Conservation (phyloP, 1,140 invertebrate species). For the Leptinotarsa texana region DNA sequence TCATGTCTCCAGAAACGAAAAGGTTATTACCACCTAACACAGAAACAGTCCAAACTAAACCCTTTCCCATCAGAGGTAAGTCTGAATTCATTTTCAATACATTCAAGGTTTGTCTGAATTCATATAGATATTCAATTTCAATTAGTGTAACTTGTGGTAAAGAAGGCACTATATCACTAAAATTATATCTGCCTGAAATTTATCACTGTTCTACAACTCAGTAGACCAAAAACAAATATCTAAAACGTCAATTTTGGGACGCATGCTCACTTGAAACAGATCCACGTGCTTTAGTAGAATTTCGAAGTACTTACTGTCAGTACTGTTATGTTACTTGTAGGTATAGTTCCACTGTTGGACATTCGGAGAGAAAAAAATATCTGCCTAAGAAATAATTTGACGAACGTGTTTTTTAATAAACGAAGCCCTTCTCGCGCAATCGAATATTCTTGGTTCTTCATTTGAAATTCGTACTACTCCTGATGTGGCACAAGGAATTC, state of each 20-base stretch:
- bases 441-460: neutral
- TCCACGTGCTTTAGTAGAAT: neutral
- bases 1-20: constrained; percentile 67
- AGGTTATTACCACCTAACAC: constrained; percentile 70
- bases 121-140: no score
- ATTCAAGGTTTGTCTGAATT: neutral
- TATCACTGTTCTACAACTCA: no score
- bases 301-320: neutral
- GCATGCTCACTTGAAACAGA: neutral
- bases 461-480: neutral
- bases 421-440: no score
- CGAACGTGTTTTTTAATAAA: no score
- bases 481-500: no score
- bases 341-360: no score
- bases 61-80: constrained; percentile 80
- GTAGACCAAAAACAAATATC: neutral
- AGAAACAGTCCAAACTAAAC: constrained; percentile 83
- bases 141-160: no score
- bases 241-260: constrained; percentile 13
- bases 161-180: no score
- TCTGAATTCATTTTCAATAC: constrained; percentile 11
- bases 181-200: no score
- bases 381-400: no score
- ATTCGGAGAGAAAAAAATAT: neutral
- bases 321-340: no score